Conservation (phyloP, 2,888 invertebrate species). For the Eristalinus sepulchralis region DNA sequence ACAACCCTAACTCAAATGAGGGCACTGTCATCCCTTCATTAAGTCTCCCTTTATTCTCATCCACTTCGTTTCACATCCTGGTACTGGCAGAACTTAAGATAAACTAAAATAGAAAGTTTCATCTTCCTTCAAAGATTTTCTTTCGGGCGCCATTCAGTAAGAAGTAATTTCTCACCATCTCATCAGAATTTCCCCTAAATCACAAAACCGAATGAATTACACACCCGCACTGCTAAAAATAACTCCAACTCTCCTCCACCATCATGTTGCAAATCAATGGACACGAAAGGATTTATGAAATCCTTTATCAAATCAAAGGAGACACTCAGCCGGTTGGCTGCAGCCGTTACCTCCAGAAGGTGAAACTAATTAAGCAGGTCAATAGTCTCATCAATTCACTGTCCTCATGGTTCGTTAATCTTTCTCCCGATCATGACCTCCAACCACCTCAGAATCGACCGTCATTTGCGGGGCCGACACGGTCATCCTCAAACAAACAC, state of each 20-base stretch:
- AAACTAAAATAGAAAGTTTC: background rate
- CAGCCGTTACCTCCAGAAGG: background rate
- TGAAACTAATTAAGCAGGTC: conserved; percentile 38
- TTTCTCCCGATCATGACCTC: background rate
- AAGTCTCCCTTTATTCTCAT: background rate
- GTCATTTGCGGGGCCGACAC: no score
- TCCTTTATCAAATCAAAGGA: conserved; percentile 8
- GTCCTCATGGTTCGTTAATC: background rate
- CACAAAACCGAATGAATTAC: conserved; percentile 18
- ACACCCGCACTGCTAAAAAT: conserved; percentile 22
- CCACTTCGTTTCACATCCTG: background rate
- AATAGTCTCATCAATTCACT: conserved; percentile 16
- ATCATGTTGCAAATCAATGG: background rate
- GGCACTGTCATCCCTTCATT: background rate
- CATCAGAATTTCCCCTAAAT: background rate
- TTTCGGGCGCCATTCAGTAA: background rate
- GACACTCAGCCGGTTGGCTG: background rate
- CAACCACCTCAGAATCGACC: background rate
- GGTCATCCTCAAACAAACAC: background rate
- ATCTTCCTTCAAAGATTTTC: background rate
- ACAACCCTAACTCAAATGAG: background rate
- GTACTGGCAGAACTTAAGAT: background rate
- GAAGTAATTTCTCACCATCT: background rate
- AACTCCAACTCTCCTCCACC: background rate
- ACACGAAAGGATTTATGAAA: conserved; percentile 22